Evolutionary conservation across 2,888 invertebrate genomes (phyloP).

Genomic region (Hydrotaea cyrtoneurina): DNA sequence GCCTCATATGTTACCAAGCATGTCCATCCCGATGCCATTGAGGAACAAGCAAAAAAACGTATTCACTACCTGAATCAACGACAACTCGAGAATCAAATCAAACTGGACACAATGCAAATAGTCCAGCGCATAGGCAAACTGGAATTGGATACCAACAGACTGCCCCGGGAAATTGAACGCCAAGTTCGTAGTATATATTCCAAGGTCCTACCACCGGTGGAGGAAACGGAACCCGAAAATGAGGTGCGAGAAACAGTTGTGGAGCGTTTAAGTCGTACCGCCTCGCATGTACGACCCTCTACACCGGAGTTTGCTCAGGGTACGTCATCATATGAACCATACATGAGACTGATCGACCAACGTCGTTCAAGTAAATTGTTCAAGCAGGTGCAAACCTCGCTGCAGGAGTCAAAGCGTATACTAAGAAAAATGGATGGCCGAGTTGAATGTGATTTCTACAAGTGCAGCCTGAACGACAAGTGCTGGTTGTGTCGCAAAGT

Average conservation of each 20-base stretch:
- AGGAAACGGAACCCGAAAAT: background rate
- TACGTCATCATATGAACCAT: background rate
- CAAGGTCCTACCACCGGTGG: background rate
- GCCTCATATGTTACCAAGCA: background rate
- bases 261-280: background rate
- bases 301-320: background rate
- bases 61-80: slow-evolving; percentile 20
- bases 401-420: background rate
- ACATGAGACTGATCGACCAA: slow-evolving; percentile 7
- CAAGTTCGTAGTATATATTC: slow-evolving; percentile 4
- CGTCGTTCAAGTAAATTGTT: background rate
- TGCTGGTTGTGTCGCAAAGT: slow-evolving; percentile 26
- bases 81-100: slow-evolving; percentile 19
- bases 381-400: background rate
- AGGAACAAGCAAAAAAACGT: background rate
- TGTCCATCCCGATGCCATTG: slow-evolving; percentile 6
- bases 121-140: slow-evolving; percentile 4
- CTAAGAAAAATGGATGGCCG: slow-evolving; percentile 11
- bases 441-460: slow-evolving; percentile 26
- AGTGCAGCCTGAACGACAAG: slow-evolving; percentile 23
- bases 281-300: background rate
- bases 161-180: slow-evolving; percentile 16
- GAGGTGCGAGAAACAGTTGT: background rate
- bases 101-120: slow-evolving; percentile 18
- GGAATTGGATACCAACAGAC: background rate